Evolutionary conservation across 2,113 vertebrate species (phyloP), one percentile per base, ranked within the genome.

Genomic region (Elachura formosa): DNA sequence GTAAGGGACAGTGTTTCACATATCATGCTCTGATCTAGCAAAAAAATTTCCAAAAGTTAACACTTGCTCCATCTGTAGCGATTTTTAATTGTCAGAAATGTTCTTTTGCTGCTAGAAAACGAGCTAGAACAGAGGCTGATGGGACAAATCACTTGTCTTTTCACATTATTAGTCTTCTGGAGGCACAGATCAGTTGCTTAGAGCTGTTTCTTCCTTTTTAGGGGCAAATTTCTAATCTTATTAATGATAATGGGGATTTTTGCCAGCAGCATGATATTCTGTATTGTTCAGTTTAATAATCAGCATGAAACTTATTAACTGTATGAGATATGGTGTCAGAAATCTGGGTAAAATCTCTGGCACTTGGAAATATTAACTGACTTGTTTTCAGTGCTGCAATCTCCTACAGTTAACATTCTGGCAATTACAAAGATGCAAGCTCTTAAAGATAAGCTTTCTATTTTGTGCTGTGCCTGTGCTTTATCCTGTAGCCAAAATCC

Each of bases 261-360:
- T 93, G 84, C 91, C 93, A 69, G 75, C 91, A 94, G 91, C 82
- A 64, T 74, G 91, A 84, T 95, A 80, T 77, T 93, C 78, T 83
- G n/a, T 71, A 93, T 91, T 90, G 72, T 97, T 94, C 78, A 63
- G 67, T 80, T 90, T 95, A 94, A 95, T 96, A 96, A 86, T 86
- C 91, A 94, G 91, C 91, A 49, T 71, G 85, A 95, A 94, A 94
- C 91, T 91, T 95, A 95, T 96, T 97, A 96, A 91, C 87, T 94
- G 67, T 40, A 23, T 93, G 85, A 96, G 78, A 80, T 88, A 87
- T 31, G 46, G 67, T 55, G 36, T 87, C 3, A 11, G 87, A 93
- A 93, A 96, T 96, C 89, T 94, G 79, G 78, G 81, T 94, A 66
- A 95, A 95, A 96, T 95, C 93, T 94, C 75, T 84, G 87, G 82